Conservation (phyloP, 2,888 invertebrate species). For the Megamerina dolium region DNA sequence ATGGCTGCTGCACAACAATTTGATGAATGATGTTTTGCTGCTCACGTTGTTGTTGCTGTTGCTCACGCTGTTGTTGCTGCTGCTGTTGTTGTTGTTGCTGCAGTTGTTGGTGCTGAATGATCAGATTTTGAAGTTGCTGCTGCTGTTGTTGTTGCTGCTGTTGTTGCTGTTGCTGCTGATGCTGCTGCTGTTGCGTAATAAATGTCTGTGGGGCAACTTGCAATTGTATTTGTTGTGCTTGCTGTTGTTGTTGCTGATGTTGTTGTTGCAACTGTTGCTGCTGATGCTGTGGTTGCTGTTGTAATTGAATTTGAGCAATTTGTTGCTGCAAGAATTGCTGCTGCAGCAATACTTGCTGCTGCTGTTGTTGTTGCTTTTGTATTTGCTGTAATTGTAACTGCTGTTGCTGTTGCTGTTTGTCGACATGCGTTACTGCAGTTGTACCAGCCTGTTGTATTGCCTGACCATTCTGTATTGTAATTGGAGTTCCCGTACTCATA, state of each 20-base stretch:
- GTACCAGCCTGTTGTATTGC: conserved; percentile 37
- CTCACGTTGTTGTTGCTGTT: no score
- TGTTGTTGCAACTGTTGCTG: conserved; percentile 27
- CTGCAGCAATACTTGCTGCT: conserved; percentile 40
- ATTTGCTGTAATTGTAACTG: conserved; percentile 40
- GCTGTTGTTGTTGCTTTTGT: conserved; percentile 36
- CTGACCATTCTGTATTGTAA: conserved; percentile 45
- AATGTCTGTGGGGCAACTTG: conserved; percentile 47
- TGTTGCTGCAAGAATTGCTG: conserved; percentile 40
- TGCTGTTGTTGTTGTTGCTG: conserved; percentile 47
- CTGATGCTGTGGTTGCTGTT: conserved; percentile 41
- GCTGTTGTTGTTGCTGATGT: conserved; percentile 44
- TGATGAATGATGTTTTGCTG: conserved; percentile 49
- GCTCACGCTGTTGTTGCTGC: conserved; percentile 52
- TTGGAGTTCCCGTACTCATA: conserved; percentile 47
- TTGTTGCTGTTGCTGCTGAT: conserved; percentile 40
- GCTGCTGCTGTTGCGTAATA: conserved; percentile 51
- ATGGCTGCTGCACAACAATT: conserved; percentile 39
- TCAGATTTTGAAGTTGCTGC: conserved; percentile 34
- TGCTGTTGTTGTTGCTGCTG: conserved; percentile 28
- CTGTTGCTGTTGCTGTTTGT: conserved; percentile 34
- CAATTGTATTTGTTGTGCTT: conserved; percentile 36
- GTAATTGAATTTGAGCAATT: conserved; percentile 35
- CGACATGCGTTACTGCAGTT: conserved; percentile 32
- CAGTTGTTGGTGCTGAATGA: conserved; percentile 34